Evolutionary conservation across 2,888 invertebrate species (phyloP).

Genomic region (Ophion ellenae): DNA sequence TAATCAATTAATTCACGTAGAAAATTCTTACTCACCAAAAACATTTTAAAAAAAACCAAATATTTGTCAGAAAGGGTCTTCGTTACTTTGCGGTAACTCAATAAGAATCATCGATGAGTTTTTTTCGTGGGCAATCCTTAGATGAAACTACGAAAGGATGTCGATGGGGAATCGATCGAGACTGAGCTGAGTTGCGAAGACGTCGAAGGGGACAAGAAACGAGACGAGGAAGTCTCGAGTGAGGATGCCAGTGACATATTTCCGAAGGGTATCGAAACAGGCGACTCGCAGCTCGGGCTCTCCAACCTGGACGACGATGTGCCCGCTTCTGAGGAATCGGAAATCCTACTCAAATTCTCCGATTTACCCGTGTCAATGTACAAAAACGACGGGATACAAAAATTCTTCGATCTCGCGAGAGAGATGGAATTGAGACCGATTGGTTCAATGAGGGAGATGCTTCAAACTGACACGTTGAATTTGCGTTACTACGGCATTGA

Average conservation of each 20-base stretch:
- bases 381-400: conserved; percentile 72
- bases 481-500: conserved; percentile 77
- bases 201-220: conserved; percentile 1
- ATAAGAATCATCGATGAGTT: not conserved
- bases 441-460: conserved; percentile 71
- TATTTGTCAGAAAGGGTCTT: too few relatives aligned
- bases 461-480: conserved; percentile 73
- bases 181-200: conserved; percentile 49
- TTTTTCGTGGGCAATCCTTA: not conserved
- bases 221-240: conserved; percentile 45
- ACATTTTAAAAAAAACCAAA: too few relatives aligned
- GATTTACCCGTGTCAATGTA: conserved; percentile 61
- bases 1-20: too few relatives aligned
- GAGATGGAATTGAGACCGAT: conserved; percentile 70
- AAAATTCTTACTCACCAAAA: too few relatives aligned
- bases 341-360: conserved; percentile 53
- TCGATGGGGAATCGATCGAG: conserved; percentile 55
- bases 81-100: too few relatives aligned
- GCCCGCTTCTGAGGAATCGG: conserved; percentile 75
- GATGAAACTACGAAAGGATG: conserved; percentile 30
- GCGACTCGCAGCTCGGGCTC: conserved; percentile 75
- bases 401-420: conserved; percentile 72
- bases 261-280: conserved; percentile 72
- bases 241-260: conserved; percentile 69
- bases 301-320: conserved; percentile 67